phyloP scores from a whole-genome alignment of 2,797 vertebrate genomes.

The Danio kyathit region DNA sequence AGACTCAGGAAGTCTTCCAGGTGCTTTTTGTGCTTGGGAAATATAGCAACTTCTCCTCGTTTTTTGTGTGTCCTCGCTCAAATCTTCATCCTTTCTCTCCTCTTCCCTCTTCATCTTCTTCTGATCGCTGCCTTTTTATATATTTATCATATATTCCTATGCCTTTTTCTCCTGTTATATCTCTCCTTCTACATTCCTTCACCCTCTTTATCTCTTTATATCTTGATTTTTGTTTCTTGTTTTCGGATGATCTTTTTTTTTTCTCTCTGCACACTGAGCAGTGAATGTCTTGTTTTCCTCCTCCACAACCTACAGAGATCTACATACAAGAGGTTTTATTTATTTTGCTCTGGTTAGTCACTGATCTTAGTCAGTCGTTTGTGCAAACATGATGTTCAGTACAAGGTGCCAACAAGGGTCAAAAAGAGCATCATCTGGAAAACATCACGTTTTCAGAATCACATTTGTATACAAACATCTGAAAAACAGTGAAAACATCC shows the following conservation, averaged over 20 bases:
- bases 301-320: background rate
- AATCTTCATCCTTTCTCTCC: constrained; percentile 18
- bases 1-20: constrained; percentile 60
- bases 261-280: background rate
- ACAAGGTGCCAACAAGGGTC: background rate
- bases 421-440: background rate
- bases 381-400: background rate
- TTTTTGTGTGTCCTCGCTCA: constrained; percentile 7
- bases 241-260: constrained; percentile 15
- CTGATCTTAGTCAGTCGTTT: background rate
- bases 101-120: background rate
- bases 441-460: background rate
- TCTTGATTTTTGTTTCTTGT: background rate
- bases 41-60: constrained; percentile 43
- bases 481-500: background rate
- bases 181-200: constrained; percentile 4
- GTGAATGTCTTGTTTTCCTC: constrained; percentile 22
- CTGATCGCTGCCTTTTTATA: background rate
- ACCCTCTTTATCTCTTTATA: constrained; percentile 12
- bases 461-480: background rate
- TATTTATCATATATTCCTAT: background rate
- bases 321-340: background rate
- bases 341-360: background rate
- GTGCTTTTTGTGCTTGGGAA: constrained; percentile 50
- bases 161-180: background rate